These are phyloP conservation scores for Enteromius paludinosus DNA, from an alignment of 2,797 vertebrate species.

Conservation along the genomic window DNA sequence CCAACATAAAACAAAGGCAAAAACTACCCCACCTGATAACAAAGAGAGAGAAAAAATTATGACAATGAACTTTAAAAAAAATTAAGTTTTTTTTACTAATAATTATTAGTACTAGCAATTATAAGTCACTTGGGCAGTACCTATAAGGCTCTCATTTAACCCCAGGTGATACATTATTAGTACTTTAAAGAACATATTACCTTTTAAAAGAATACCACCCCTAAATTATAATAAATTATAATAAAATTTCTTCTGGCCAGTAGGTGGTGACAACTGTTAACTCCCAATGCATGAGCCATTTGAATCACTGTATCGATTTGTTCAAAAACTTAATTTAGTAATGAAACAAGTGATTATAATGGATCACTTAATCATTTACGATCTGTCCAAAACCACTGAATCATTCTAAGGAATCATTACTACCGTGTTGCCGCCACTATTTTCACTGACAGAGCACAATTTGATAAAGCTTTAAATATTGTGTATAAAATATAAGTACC, in stretches of 20 bases:
- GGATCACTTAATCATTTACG: background rate
- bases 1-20: conserved; percentile 84
- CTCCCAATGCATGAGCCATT: background rate
- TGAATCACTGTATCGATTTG: background rate
- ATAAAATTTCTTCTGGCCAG: background rate
- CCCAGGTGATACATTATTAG: too few species aligned
- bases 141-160: too few species aligned
- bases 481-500: background rate
- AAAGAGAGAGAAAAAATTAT: background rate
- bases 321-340: background rate
- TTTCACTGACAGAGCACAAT: too few species aligned
- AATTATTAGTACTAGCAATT: too few species aligned
- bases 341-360: background rate
- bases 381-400: background rate
- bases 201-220: too few species aligned
- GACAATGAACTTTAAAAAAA: background rate
- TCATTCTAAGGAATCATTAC: background rate
- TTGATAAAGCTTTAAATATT: background rate
- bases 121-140: too few species aligned
- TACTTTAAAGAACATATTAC: too few species aligned
- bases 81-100: background rate
- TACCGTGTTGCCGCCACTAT: background rate
- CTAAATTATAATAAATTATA: background rate
- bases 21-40: conserved; percentile 79
- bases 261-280: background rate